phyloP scores from a whole-genome alignment of 2,888 invertebrate genomes.

The Cheiracanthium punctorium region DNA sequence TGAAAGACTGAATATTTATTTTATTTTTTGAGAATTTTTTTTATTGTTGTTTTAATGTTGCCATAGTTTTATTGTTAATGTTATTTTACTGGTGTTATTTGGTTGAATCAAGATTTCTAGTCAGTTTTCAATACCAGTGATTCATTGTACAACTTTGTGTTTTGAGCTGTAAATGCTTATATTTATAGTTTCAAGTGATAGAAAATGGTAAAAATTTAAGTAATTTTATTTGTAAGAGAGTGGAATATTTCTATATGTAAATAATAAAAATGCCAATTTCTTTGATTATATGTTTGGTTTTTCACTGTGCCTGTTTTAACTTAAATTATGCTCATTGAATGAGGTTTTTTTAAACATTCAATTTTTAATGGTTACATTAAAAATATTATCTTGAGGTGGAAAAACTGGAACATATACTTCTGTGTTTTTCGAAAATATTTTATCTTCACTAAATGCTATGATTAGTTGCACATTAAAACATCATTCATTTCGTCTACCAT shows the following conservation, averaged over 20 bases:
- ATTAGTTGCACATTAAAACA: too few relatives aligned
- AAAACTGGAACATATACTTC: too few relatives aligned
- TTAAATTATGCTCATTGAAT: too few relatives aligned
- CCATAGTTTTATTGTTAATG: slow-evolving; percentile 56
- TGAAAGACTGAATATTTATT: slow-evolving; percentile 33
- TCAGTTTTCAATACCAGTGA: slow-evolving; percentile 31
- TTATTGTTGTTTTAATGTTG: slow-evolving; percentile 57
- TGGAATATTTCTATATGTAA: slow-evolving; percentile 59
- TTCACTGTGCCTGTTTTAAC: too few relatives aligned
- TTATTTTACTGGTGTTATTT: slow-evolving; percentile 50
- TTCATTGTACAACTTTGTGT: slow-evolving; percentile 18
- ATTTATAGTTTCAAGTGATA: slow-evolving; percentile 38
- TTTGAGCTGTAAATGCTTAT: slow-evolving; percentile 32
- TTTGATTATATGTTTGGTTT: not conserved
- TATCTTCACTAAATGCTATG: too few relatives aligned
- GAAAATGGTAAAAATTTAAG: slow-evolving; percentile 15
- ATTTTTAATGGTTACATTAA: too few relatives aligned
- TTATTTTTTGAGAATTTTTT: slow-evolving; percentile 18
- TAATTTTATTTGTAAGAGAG: slow-evolving; percentile 52
- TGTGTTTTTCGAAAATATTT: too few relatives aligned
- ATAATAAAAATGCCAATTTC: slow-evolving; percentile 52
- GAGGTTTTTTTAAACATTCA: too few relatives aligned
- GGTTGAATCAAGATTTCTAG: slow-evolving; percentile 51
- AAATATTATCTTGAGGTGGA: too few relatives aligned
- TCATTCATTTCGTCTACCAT: too few relatives aligned